These are phyloP conservation scores for Hippoglossus stenolepis DNA, from an alignment of 2,113 vertebrate species.

Conservation along the genomic window DNA sequence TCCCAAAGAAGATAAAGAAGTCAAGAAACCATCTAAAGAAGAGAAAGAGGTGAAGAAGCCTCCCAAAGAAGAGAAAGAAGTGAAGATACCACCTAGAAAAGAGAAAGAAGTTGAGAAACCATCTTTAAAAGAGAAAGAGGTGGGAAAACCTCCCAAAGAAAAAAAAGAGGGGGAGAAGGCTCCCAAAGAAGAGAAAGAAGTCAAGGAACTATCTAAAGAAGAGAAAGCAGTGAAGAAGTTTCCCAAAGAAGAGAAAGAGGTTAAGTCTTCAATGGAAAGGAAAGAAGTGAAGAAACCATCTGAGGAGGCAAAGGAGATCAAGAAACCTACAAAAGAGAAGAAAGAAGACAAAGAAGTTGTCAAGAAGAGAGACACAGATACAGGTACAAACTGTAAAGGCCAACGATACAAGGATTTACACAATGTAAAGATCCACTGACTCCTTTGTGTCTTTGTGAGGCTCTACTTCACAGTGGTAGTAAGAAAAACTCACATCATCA, in stretches of 20 bases:
- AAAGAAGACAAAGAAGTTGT: slow-evolving; percentile 38
- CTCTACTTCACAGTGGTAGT: not conserved
- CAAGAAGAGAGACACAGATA: slow-evolving; percentile 28
- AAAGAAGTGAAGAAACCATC: slow-evolving; percentile 3
- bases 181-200: slow-evolving; percentile 12
- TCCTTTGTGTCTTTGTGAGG: not conserved
- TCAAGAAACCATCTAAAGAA: too few species aligned
- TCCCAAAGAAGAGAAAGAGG: not conserved
- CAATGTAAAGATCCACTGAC: not conserved
- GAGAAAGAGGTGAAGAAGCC: too few species aligned
- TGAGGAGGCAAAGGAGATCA: not conserved
- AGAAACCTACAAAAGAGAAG: not conserved
- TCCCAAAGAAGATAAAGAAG: not conserved
- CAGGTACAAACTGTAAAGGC: slow-evolving; percentile 25
- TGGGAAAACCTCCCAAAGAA: too few species aligned
- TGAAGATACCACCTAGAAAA: too few species aligned
- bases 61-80: too few species aligned
- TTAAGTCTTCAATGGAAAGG: not conserved
- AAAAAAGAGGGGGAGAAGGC: not conserved
- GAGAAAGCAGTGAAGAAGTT: not conserved
- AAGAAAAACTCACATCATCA: not conserved
- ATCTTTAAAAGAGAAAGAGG: too few species aligned
- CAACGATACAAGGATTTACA: not conserved
- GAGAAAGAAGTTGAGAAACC: too few species aligned
- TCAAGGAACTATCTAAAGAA: not conserved